Evolutionary conservation across 2,113 vertebrate species (phyloP), one percentile per base, ranked within the genome.

Genomic region (Hoplias malabaricus): DNA sequence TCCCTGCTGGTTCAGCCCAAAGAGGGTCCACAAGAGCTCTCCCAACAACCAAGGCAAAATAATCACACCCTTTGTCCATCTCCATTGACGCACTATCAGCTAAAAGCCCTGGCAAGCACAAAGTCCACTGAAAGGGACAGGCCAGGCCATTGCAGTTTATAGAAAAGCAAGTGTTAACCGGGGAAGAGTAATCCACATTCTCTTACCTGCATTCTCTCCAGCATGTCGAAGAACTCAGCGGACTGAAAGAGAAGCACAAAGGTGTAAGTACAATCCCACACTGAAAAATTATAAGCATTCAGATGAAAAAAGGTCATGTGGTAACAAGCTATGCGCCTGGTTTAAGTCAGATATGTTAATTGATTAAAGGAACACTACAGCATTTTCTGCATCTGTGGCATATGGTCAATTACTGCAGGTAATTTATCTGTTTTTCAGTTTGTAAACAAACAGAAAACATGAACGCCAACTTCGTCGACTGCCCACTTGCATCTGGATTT

Each of bases 201-300:
- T 81, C 89, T 61, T 90, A 99, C 97, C 96, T 96, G 96, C 95
- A 98, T 98, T 85, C 93, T 96, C 84, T 99, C 97, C 92, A 99
- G 90, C 97, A 99, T 99, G 84, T 99, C 97, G 46, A 99, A 99
- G 93, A 99, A 99, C 86, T 99, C 97, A 0, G 97, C 95, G 1
- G 97, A 98, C 97, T 99, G 92, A 78, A 90, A 89, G 48, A 89
- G 48, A 91, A 77, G 82, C 68, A 54, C 62, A 85, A 13, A 79
- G 16, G 59, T 29, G 63, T 75, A 36, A 77, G 50, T 29, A 62
- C n/a, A 43, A n/a, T 19, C 53, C 19, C 46, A 48, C 61, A 27
- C 10, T 13, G 23, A 27, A 53, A 31, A 38, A 7, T 2, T 3
- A 62, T 9, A 38, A n/a, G n/a, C n/a, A n/a, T n/a, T n/a, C n/a